Percentiles rank a stretch among this genome's conserved stretches.
phyloP scores from a whole-genome alignment of 2,888 invertebrate species.

The Cepaea hortensis region DNA sequence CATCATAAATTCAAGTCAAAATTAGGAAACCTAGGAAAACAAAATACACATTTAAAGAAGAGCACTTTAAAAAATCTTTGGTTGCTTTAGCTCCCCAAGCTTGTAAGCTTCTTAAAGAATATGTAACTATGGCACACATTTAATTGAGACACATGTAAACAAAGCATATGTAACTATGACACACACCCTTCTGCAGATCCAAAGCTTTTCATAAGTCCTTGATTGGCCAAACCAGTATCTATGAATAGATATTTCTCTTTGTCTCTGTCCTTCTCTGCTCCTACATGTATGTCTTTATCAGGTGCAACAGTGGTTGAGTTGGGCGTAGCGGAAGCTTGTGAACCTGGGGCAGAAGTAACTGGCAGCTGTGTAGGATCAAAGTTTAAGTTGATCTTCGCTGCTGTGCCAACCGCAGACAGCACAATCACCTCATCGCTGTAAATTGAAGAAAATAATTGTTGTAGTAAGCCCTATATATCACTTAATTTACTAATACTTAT shows the following conservation, averaged over 20 bases:
- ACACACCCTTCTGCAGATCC: conserved; percentile 12
- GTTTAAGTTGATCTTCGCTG: conserved; percentile 82
- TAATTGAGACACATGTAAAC: not conserved
- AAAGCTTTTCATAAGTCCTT: conserved; percentile 57
- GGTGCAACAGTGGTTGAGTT: not conserved
- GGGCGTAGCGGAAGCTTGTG: not conserved
- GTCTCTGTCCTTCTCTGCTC: conserved; percentile 53
- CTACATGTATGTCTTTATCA: conserved; percentile 38
- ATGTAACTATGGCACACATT: no score
- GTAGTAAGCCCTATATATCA: not conserved
- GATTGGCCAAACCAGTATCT: conserved; percentile 73
- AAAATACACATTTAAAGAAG: no score
- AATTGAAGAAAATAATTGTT: not conserved
- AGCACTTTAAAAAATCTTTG: no score
- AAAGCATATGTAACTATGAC: not conserved
- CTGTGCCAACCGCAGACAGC: conserved; percentile 93
- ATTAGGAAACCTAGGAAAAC: no score
- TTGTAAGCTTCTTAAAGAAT: no score
- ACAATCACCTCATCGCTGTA: conserved; percentile 95
- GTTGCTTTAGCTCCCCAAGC: no score
- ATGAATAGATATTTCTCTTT: conserved; percentile 70
- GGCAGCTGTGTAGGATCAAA: conserved; percentile 50
- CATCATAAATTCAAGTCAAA: no score
- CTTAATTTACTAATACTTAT: no score
- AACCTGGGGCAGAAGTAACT: not conserved